Percentiles rank a stretch among this genome's conserved stretches.
Evolutionary conservation across 2,888 invertebrate genomes (phyloP).

Genomic region (Lydus trimaculatus): DNA sequence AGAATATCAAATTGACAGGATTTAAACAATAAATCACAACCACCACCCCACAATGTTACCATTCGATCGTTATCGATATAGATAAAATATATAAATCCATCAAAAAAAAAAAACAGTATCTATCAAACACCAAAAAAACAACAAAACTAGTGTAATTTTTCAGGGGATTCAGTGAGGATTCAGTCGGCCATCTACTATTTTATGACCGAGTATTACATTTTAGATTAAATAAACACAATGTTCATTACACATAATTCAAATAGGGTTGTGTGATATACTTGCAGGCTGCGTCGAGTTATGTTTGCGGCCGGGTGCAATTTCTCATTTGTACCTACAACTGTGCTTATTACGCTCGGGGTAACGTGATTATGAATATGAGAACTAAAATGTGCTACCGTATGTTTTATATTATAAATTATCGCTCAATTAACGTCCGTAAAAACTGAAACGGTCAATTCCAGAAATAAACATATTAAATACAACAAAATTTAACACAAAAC

Average conservation of each 20-base stretch:
- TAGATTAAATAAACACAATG: constrained; percentile 60
- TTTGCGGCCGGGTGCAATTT: constrained; percentile 56
- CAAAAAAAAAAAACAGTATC: constrained; percentile 12
- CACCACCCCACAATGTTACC: constrained; percentile 16
- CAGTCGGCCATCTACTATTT: constrained; percentile 44
- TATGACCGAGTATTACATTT: constrained; percentile 52
- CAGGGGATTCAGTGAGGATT: constrained; percentile 27
- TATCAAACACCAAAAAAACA: constrained; percentile 26
- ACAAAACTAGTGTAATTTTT: constrained; percentile 38
- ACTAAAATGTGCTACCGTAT: constrained; percentile 44
- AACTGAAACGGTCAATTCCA: neutral
- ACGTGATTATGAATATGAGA: constrained; percentile 60
- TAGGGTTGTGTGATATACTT: constrained; percentile 56
- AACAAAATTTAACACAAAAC: too few relatives aligned
- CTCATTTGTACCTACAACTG: constrained; percentile 60
- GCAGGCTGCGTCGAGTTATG: constrained; percentile 56
- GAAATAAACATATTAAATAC: neutral
- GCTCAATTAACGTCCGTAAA: neutral
- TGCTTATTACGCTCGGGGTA: constrained; percentile 57
- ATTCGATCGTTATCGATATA: constrained; percentile 24
- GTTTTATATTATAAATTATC: constrained; percentile 30
- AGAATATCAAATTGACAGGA: constrained; percentile 4
- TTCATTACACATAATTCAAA: constrained; percentile 59
- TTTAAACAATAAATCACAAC: constrained; percentile 18
- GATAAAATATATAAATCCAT: neutral